Percentiles rank a stretch among this genome's conserved stretches.
Conservation (phyloP, 2,113 vertebrate species). For the Emberiza fucata region DNA sequence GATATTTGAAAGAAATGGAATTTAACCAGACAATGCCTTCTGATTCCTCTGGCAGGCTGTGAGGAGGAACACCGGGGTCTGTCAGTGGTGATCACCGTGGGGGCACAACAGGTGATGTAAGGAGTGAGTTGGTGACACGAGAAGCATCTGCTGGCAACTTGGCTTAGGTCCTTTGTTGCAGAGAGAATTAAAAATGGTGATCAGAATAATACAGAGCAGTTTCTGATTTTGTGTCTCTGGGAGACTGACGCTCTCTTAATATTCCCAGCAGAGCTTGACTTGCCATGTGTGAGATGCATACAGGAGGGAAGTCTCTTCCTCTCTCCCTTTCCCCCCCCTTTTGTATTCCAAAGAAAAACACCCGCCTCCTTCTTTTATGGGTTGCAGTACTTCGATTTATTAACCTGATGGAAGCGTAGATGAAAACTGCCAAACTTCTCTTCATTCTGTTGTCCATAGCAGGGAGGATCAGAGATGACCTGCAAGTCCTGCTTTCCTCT, state of each 20-base stretch:
- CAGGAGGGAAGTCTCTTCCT: not conserved
- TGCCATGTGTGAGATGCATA: not conserved
- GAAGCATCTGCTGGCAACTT: not conserved
- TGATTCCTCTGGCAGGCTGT: not conserved
- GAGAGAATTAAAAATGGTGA: not conserved
- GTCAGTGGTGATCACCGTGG: fast-evolving
- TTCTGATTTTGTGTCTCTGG: not conserved
- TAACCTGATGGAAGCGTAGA: not conserved
- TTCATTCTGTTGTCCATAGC: not conserved
- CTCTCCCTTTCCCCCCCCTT: not conserved
- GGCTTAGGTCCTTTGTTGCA: not conserved
- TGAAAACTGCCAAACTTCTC: not conserved
- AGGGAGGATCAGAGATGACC: not conserved
- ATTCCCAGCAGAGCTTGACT: not conserved
- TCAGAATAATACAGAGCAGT: not conserved
- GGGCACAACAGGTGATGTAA: fast-evolving
- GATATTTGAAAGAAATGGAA: not conserved
- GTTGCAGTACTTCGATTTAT: not conserved
- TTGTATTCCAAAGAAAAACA: not conserved
- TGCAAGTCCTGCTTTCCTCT: not conserved
- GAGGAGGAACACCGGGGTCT: not conserved
- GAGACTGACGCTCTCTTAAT: not conserved
- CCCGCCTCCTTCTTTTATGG: not conserved
- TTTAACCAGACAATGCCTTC: not conserved
- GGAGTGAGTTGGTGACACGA: not conserved